A percentile compares a stretch with the other conserved stretches of the same genome.
Conservation (phyloP, 1,140 invertebrate genomes). For the Bilobella aurantiaca region DNA sequence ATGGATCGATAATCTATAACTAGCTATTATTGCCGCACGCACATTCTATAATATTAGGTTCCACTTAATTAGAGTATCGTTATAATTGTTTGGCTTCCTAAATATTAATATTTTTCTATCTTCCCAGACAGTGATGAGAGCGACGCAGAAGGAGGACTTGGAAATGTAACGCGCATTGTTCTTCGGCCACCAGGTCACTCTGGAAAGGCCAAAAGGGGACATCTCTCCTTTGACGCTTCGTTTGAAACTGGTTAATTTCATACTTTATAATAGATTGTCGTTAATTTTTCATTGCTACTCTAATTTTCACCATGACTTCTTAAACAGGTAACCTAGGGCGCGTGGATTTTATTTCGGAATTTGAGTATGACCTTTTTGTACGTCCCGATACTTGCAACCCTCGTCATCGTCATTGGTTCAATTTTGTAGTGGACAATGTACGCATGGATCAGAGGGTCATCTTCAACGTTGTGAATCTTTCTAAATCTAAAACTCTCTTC, state of each 20-base stretch:
- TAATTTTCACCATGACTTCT: too few relatives aligned
- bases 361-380: conserved; percentile 93
- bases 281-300: too few relatives aligned
- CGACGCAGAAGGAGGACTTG: conserved; percentile 83
- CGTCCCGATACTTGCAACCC: conserved; percentile 93
- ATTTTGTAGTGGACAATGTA: conserved; percentile 95
- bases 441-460: conserved; percentile 87
- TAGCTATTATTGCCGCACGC: too few relatives aligned
- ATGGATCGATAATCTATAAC: too few relatives aligned
- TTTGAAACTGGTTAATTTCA: conserved; percentile 77
- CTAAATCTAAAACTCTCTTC: conserved; percentile 80
- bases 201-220: conserved; percentile 85
- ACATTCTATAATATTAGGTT: too few relatives aligned
- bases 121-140: conserved; percentile 86
- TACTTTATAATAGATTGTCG: too few relatives aligned
- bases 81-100: too few relatives aligned
- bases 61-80: too few relatives aligned
- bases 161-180: conserved; percentile 86
- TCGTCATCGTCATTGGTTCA: conserved; percentile 87
- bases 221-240: conserved; percentile 92
- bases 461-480: conserved; percentile 95
- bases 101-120: too few relatives aligned
- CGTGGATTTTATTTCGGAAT: conserved; percentile 85
- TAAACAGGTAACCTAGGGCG: conserved; percentile 80
- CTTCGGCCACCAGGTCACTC: conserved; percentile 85